A percentile compares a stretch with the other conserved stretches of the same genome.
Evolutionary conservation across 2,113 vertebrate genomes (phyloP).

Genomic region (Odontesthes bonariensis): DNA sequence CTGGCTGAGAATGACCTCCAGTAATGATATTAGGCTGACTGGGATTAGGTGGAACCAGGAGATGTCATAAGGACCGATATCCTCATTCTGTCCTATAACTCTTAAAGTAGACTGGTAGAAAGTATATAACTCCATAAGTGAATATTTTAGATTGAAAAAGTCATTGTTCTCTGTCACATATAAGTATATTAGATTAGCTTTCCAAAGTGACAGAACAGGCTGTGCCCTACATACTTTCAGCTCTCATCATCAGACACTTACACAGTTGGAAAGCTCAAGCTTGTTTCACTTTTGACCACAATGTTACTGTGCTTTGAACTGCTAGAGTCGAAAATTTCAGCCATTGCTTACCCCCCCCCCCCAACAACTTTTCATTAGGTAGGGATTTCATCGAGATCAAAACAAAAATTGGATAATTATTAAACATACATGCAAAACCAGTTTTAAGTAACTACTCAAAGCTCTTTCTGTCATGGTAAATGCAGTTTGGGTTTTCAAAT

Average conservation of each 20-base stretch:
- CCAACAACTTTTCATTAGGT: too few relatives aligned
- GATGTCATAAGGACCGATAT: background rate
- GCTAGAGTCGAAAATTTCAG: background rate
- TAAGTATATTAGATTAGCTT: background rate
- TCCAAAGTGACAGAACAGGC: background rate
- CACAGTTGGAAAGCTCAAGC: too few relatives aligned
- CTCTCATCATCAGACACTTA: too few relatives aligned
- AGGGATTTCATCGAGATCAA: too few relatives aligned
- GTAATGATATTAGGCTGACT: background rate
- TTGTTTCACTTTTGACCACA: background rate
- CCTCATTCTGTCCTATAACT: background rate
- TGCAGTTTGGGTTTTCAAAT: too few relatives aligned
- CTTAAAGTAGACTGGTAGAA: background rate
- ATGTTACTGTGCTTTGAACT: background rate
- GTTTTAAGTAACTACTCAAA: too few relatives aligned
- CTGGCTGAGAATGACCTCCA: background rate
- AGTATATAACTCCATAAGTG: background rate
- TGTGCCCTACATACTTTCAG: background rate
- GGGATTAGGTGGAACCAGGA: background rate
- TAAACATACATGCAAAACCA: too few relatives aligned
- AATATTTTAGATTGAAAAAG: background rate
- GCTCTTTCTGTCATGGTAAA: too few relatives aligned
- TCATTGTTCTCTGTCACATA: background rate
- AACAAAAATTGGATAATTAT: too few relatives aligned
- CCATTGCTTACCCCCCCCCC: background rate